phyloP scores from a whole-genome alignment of 2,888 invertebrate species.

The Chorisops tibialis region DNA sequence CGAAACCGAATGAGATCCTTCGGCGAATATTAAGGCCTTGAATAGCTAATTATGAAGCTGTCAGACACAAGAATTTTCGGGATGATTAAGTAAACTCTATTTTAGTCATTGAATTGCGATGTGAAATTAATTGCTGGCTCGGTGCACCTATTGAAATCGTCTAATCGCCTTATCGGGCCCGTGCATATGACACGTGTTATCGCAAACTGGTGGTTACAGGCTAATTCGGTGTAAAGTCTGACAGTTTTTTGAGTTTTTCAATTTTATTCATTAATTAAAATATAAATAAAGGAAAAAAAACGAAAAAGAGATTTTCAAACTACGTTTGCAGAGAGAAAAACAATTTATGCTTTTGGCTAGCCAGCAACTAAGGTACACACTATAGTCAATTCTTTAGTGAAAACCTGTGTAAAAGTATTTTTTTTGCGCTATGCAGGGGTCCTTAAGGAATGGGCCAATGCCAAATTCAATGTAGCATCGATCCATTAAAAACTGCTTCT shows the following conservation, averaged over 20 bases:
- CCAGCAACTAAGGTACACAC: too few relatives aligned
- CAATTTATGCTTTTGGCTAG: too few relatives aligned
- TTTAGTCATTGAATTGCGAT: slow-evolving; percentile 34
- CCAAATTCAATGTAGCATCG: too few relatives aligned
- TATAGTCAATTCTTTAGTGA: too few relatives aligned
- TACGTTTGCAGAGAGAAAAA: too few relatives aligned
- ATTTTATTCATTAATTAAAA: background rate
- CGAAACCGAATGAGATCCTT: slow-evolving; percentile 1
- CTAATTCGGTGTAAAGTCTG: background rate
- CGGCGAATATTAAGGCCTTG: slow-evolving; percentile 36
- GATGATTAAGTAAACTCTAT: slow-evolving; percentile 34
- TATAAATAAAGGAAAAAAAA: background rate
- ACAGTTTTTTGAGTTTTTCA: background rate
- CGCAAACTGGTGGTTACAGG: background rate
- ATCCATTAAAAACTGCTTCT: too few relatives aligned
- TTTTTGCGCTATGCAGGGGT: too few relatives aligned
- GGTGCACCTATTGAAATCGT: slow-evolving; percentile 29
- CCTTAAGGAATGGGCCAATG: too few relatives aligned
- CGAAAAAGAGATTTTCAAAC: too few relatives aligned
- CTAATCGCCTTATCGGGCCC: slow-evolving; percentile 4
- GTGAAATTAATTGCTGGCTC: slow-evolving; percentile 32
- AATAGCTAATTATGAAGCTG: slow-evolving; percentile 55
- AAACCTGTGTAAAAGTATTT: too few relatives aligned
- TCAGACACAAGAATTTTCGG: slow-evolving; percentile 50
- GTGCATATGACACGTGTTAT: slow-evolving; percentile 32